Evolutionary conservation across 2,797 vertebrate genomes (phyloP), one percentile per base, ranked within the genome.

Genomic region (Delichon dasypus): DNA sequence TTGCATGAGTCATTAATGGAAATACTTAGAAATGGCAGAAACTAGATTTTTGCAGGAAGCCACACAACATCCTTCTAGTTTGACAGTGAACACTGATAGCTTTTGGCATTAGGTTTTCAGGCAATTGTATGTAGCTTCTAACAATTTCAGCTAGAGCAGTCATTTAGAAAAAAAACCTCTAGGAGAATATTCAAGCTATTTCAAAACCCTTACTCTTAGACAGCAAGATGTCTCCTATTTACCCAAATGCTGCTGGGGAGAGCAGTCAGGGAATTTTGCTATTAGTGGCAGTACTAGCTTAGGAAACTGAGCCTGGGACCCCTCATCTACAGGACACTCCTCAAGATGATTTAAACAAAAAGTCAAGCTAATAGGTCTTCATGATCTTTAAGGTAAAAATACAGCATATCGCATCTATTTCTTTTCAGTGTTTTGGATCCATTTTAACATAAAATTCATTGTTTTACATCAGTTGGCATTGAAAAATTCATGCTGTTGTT

Each of bases 1-100:
- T 61, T 3, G 0, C n/a, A 11, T 83, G 84, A 84, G 61, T 81
- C 74, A 84, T 65, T 88, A 90, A 72, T 54, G 18, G 27, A 67
- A 88, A 86, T 66, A 40, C 38, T 58, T 51, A 75, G 34, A 86
- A 94, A 72, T 25, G 40, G 44, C 76, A 84, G 80, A 68, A 94
- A 65, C 1, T 16, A 85, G 66, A 68, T 61, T 94, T 91, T 72
- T 95, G 45, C 70, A 93, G 77, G 90, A 78, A 93, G 42, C 55
- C 54, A 84, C 38, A 70, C 34, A 62, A 66, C 80, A 68, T 62
- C 70, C 51, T 88, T 81, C 73, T 73, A 72, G 62, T 62, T 78
- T 95, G 62, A 86, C 51, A 75, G 62, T 34, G 79, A 83, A 44
- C 29, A 55, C 48, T 55, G 62, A 88, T 65, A 68, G 50, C 48